Base-by-base conservation (phyloP, 2,113 vertebrate genomes). In the Syngnathus typhle region DNA sequence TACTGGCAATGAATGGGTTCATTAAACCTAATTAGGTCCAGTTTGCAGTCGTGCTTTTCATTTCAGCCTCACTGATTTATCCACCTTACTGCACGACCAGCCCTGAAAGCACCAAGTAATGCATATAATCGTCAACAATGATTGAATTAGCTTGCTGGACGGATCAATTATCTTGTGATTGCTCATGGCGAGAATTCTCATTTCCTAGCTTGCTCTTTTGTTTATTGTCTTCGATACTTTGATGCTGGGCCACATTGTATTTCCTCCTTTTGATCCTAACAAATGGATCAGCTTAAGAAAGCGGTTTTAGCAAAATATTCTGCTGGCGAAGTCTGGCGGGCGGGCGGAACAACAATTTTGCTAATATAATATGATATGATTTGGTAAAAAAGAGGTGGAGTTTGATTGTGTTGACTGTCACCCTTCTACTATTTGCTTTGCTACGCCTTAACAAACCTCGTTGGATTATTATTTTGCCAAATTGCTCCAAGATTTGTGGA, bases 211-310 rank as follows among this genome's bases (percentile, higher is more conserved):
- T 64, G 55, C 46, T 75, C 59, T 39, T 37, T 68, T 67, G 60
- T 65, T 51, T 65, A 49, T n/a, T 8, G 39, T 77, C 51, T 82
- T 83, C 61, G 44, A 58, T 82, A 85, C 73, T 80, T 72, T 70
- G 6, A 36, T 12, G 10, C 27, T 54, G n/a, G 21, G 21, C 51
- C 4, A 54, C 8, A 12, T 54, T 54, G n/a, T 23, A 54, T n/a
- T 51, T 18, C 16, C 18, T 51, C 47, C 18, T 51, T 51, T 51
- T n/a, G n/a, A n/a, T 51, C 47, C 19, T n/a, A 51, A 2, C 6
- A 51, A 51, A 19, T 19, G 47, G 46, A 49, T 49, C 46, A 51
- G 4, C n/a, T 54, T 54, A 27, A 54, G 9, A 54, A 54, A 1
- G 52, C 23, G 13, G 23, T 23, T 52, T 54, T 54, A 13, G 51